Conservation (phyloP, 2,888 invertebrate species). For the Baronia brevicornis region DNA sequence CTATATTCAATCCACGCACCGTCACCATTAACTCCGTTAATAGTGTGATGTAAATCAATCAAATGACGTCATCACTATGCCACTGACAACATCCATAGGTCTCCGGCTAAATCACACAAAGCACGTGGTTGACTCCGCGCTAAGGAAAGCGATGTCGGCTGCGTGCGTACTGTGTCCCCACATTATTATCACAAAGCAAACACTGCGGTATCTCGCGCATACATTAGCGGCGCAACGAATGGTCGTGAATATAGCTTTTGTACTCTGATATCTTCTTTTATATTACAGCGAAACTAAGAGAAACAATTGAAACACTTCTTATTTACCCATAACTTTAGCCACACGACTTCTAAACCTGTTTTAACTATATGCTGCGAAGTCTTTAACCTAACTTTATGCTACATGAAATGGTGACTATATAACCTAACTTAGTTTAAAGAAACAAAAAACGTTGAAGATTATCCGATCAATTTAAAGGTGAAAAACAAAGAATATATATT, state of each 20-base stretch:
- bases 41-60: conserved; percentile 20
- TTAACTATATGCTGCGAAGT: too few relatives aligned
- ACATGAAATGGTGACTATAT: too few relatives aligned
- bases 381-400: too few relatives aligned
- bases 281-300: conserved; percentile 20
- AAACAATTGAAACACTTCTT: conserved; percentile 17
- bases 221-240: conserved; percentile 31
- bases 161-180: conserved; percentile 39
- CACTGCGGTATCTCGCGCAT: conserved; percentile 49
- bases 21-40: conserved; percentile 36
- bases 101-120: conserved; percentile 17
- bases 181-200: conserved; percentile 58
- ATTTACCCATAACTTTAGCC: conserved; percentile 12
- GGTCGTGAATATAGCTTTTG: conserved; percentile 35
- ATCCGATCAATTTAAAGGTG: too few relatives aligned
- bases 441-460: too few relatives aligned
- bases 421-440: too few relatives aligned
- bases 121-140: conserved; percentile 38
- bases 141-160: conserved; percentile 30
- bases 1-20: conserved; percentile 37
- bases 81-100: conserved; percentile 15
- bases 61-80: conserved; percentile 27
- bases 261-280: conserved; percentile 34
- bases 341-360: too few relatives aligned
- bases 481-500: too few relatives aligned